Percentiles rank a stretch among this genome's conserved stretches.
Conservation (phyloP, 2,797 vertebrate genomes). For the Macropus fuliginosus region DNA sequence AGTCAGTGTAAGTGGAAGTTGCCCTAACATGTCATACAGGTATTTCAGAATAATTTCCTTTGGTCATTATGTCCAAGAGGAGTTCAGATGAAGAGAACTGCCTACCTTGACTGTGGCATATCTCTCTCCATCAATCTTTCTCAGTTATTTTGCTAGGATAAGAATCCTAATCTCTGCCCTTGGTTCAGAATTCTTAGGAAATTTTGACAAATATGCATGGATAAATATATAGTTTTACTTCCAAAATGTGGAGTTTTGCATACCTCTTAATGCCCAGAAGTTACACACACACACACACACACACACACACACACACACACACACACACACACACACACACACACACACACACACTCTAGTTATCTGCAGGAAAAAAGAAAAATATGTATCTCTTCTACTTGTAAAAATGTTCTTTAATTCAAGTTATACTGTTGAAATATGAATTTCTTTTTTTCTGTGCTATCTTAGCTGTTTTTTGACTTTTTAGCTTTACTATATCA, state of each 20-base stretch:
- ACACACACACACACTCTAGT: fast-evolving
- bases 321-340: too few species aligned
- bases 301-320: too few species aligned
- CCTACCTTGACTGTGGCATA: neutral
- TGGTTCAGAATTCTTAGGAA: neutral
- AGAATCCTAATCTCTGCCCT: neutral
- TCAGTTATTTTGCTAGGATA: neutral
- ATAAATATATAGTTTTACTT: neutral
- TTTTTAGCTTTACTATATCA: neutral
- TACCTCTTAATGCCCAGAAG: neutral
- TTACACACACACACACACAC: too few species aligned
- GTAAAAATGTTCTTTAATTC: neutral
- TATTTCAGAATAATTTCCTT: neutral
- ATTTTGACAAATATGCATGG: neutral
- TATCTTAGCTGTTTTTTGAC: neutral
- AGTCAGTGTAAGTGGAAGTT: neutral
- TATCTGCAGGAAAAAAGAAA: neutral
- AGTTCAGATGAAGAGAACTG: neutral
- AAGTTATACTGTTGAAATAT: neutral
- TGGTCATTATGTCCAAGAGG: neutral
- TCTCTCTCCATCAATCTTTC: neutral
- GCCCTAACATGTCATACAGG: neutral
- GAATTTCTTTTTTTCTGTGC: neutral
- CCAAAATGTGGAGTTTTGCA: neutral
- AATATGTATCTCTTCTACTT: neutral